Conservation (phyloP, 2,888 invertebrate genomes). For the Nematopogon swammerdamellus region DNA sequence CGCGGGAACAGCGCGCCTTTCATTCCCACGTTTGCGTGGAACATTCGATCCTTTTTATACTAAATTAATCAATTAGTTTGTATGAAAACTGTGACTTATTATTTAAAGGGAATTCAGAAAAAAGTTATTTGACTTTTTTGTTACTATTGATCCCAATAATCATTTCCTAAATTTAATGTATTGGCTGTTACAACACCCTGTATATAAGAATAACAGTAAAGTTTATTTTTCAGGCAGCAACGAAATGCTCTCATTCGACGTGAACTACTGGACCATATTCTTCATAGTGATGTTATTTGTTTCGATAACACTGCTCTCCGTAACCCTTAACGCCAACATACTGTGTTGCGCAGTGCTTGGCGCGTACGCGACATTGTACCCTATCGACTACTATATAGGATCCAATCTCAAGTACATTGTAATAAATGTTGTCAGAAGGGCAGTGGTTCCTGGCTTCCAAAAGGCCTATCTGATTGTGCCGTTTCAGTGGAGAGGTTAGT, state of each 20-base stretch:
- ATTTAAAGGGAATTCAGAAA: too few relatives aligned
- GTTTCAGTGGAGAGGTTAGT: conserved; percentile 57
- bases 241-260: conserved; percentile 40
- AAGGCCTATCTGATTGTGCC: conserved; percentile 58
- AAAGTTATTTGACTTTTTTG: too few relatives aligned
- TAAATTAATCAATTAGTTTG: too few relatives aligned
- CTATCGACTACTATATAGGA: conserved; percentile 63
- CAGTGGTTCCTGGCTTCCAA: conserved; percentile 56
- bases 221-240: conserved; percentile 39
- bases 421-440: conserved; percentile 63
- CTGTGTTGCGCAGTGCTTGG: conserved; percentile 63
- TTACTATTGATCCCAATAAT: too few relatives aligned
- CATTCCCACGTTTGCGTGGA: too few relatives aligned
- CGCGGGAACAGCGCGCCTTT: too few relatives aligned
- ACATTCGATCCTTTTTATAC: too few relatives aligned
- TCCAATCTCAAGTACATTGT: conserved; percentile 66
- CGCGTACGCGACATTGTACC: conserved; percentile 57
- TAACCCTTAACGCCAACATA: conserved; percentile 56
- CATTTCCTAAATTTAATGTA: too few relatives aligned
- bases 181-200: too few relatives aligned
- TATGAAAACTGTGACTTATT: too few relatives aligned
- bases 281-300: conserved; percentile 43
- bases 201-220: too few relatives aligned
- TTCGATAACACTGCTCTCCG: conserved; percentile 41
- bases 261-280: conserved; percentile 65